Conservation (phyloP, 1,140 invertebrate genomes). For the Pissodes strobi region DNA sequence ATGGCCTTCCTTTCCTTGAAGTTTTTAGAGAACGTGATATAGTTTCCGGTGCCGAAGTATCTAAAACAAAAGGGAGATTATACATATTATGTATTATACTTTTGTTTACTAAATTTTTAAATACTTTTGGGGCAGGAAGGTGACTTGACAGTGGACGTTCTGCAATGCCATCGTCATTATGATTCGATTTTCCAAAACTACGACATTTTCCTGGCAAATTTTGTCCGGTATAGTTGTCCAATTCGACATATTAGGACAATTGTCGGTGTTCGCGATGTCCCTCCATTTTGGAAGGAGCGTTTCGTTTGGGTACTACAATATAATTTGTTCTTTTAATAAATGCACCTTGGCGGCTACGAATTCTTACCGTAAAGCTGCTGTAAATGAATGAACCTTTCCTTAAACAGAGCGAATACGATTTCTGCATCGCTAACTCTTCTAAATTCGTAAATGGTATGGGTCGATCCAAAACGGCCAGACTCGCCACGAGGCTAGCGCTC, state of each 20-base stretch:
- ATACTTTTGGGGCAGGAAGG: constrained; percentile 23
- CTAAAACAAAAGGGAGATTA: too few relatives aligned
- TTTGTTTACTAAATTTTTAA: too few relatives aligned
- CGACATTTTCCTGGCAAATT: constrained; percentile 43
- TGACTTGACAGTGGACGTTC: constrained; percentile 39
- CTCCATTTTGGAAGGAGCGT: constrained; percentile 43
- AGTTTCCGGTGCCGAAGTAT: constrained; percentile 45
- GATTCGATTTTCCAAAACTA: constrained; percentile 48
- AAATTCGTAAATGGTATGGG: constrained; percentile 41
- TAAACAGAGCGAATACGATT: constrained; percentile 44
- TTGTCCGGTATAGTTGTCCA: constrained; percentile 40
- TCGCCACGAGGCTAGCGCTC: constrained; percentile 48
- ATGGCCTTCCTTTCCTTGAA: constrained; percentile 40
- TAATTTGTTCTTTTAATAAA: too few relatives aligned
- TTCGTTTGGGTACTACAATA: constrained; percentile 37
- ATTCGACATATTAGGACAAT: constrained; percentile 42
- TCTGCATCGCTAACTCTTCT: constrained; percentile 36
- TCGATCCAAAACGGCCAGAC: constrained; percentile 41
- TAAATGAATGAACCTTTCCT: constrained; percentile 50
- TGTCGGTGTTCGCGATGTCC: constrained; percentile 41
- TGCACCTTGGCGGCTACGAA: too few relatives aligned
- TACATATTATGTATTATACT: too few relatives aligned
- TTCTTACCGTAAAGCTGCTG: constrained; percentile 49
- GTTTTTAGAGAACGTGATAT: constrained; percentile 35
- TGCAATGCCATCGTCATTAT: constrained; percentile 42